Evolutionary conservation across 2,113 vertebrate genomes (phyloP), one percentile per base, ranked within the genome.

Genomic region (Nothoprocta perdicaria): DNA sequence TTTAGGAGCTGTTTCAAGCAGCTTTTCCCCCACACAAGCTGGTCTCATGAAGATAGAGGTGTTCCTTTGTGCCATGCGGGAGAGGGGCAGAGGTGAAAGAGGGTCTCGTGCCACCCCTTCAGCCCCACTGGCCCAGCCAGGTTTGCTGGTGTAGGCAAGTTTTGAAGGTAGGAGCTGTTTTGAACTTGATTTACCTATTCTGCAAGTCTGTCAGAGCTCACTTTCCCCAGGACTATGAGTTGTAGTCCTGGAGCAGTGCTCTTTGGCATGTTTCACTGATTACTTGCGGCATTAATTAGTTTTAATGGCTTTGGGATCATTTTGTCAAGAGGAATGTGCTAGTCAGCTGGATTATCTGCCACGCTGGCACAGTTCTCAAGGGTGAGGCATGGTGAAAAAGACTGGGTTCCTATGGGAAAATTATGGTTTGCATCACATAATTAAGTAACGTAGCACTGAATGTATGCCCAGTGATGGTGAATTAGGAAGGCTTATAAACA

Each of bases 11-110:
- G 41, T 53, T 72, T 26, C 14, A 1, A 12, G 33, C 43, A 41
- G 23, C 24, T 6, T 66, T 80, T 48, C 33, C 29, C 26, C 22
- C 58, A 46, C 6, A 3, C 3, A 7, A 68, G 10, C 9, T 58
- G 10, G 14, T 40, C 16, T 57, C 1, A 0, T 27, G 17, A 10
- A 35, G 65, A 61, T 10, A 18, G 40, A 4, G 0, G 1, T 9
- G 6, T 22, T 14, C 17, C 27, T 35, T 40, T 23, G 23, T 33
- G 40, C 33, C 41, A 24, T 17, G 67, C 1, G 1, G 38, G 46
- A 58, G 65, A 62, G 26, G 2, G 2, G 31, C 19, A 83, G 29
- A 46, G 76, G 61, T 16, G 53, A 65, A 24, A 43, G 33, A 66
- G 3, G 8, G 10, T 77, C 63, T 63, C 52, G 14, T 55, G 41